These are phyloP conservation scores for Nilaparvata lugens DNA, from an alignment of 1,140 invertebrate species.

Conservation along the genomic window DNA sequence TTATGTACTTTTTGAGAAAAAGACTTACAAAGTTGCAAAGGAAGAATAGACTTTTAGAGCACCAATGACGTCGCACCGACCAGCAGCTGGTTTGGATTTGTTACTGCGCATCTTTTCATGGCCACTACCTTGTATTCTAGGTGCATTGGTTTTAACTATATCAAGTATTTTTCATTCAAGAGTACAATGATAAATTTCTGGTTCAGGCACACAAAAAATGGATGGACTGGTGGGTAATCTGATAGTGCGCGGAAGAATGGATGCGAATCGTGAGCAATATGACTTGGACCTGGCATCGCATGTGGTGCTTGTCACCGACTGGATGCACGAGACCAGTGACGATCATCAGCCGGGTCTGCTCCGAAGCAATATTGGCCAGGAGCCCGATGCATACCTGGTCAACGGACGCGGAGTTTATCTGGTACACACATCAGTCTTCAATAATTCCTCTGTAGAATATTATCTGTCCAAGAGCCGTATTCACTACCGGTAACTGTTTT, in stretches of 20 bases:
- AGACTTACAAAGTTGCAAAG: too few relatives aligned
- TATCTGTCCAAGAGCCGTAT: too few relatives aligned
- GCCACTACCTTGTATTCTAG: too few relatives aligned
- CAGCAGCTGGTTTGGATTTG: too few relatives aligned
- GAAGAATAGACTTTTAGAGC: too few relatives aligned
- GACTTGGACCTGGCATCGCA: slow-evolving; percentile 44
- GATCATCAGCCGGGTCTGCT: slow-evolving; percentile 13
- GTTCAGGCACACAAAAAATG: slow-evolving; percentile 38
- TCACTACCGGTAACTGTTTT: too few relatives aligned
- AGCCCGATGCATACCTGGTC: slow-evolving; percentile 39
- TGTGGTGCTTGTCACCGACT: slow-evolving; percentile 41
- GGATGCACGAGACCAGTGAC: slow-evolving; percentile 36
- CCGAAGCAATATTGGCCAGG: slow-evolving; percentile 28
- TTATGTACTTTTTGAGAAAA: too few relatives aligned
- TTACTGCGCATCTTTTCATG: too few relatives aligned
- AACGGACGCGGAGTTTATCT: slow-evolving; percentile 36
- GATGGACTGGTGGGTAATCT: slow-evolving; percentile 44
- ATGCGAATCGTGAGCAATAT: slow-evolving; percentile 35
- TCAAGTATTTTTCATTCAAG: too few relatives aligned
- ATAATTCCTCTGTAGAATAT: neutral
- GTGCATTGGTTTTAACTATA: too few relatives aligned
- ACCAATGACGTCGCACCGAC: too few relatives aligned
- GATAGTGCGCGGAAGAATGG: slow-evolving; percentile 37
- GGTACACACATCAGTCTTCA: slow-evolving; percentile 17
- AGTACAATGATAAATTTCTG: too few relatives aligned